Evolutionary conservation across 2,888 invertebrate genomes (phyloP), one percentile per base, ranked within the genome.

Genomic region (Eucera pruinosa): DNA sequence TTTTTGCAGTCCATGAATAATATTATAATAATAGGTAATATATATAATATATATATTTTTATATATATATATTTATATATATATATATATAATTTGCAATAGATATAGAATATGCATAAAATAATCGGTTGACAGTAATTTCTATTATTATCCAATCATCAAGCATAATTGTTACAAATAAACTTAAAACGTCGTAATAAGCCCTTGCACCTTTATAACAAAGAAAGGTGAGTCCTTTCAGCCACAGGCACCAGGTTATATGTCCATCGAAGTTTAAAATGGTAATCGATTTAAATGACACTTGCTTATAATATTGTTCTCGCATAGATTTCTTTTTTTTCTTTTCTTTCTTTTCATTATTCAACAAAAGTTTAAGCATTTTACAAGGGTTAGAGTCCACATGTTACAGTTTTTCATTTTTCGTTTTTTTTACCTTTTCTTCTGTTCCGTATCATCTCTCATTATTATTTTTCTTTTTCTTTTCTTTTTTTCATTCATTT

Each of bases 341-440:
- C n/a, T n/a, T n/a, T n/a, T n/a, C n/a, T n/a, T n/a, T n/a, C n/a
- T 89, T 83, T 87, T 86, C 86, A 90, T 88, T 89, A 86, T 90
- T n/a, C 86, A 91, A 91, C 91, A 89, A 91, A 91, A 90, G 89
- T 91, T 86, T 82, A 90, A 91, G 90, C 90, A 88, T 90, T 90
- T 90, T 89, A 89, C 87, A 88, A 88, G 87, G 86, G 84, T 90
- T 88, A 87, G n/a, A n/a, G 88, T 90, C 88, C 90, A 90, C 88
- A 88, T 88, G 80, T 88, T 88, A 87, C 84, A 82, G 85, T 88
- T 88, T 86, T n/a, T n/a, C n/a, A n/a, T n/a, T n/a, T n/a, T n/a
- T n/a, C n/a, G n/a, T n/a, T n/a, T n/a, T n/a, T n/a, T n/a, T n/a
- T n/a, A n/a, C n/a, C n/a, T n/a, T 82, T 83, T 72, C 68, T 79